phyloP scores from a whole-genome alignment of 2,888 invertebrate species.

The Aromia moschata region DNA sequence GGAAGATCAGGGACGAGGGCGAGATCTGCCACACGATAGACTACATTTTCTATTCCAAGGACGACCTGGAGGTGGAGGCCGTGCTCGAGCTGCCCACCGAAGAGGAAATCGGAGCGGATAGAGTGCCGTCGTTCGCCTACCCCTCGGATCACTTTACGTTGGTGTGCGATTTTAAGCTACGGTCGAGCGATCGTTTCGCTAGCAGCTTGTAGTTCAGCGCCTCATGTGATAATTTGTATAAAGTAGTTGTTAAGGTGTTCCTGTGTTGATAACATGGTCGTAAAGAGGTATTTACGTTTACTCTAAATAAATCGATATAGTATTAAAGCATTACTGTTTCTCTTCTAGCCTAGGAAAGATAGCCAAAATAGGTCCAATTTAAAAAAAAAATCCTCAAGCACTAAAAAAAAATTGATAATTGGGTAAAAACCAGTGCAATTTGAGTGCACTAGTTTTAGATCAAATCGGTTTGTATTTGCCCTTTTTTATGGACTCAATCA shows the following conservation, averaged over 20 bases:
- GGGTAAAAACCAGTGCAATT: too few species aligned
- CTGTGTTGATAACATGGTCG: neutral
- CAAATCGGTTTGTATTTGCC: too few species aligned
- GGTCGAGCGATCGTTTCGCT: conserved; percentile 11
- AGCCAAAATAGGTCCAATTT: too few species aligned
- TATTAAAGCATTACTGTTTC: too few species aligned
- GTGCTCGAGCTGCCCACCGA: conserved; percentile 71
- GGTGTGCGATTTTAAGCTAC: conserved; percentile 69
- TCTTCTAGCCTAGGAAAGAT: too few species aligned
- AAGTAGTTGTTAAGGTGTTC: conserved; percentile 13
- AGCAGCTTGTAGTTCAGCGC: conserved; percentile 1
- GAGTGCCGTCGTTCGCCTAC: conserved; percentile 74
- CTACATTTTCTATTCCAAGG: conserved; percentile 74
- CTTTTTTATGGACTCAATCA: too few species aligned
- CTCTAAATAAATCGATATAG: too few species aligned
- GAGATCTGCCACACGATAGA: conserved; percentile 80
- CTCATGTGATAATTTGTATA: conserved; percentile 20
- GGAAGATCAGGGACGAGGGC: conserved; percentile 77
- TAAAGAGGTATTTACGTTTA: conserved; percentile 14
- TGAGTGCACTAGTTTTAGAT: too few species aligned
- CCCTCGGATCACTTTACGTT: conserved; percentile 83
- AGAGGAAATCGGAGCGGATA: conserved; percentile 72
- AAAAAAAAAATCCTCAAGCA: too few species aligned
- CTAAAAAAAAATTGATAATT: too few species aligned
- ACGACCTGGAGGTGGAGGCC: conserved; percentile 67